These are phyloP conservation scores for Tokudaia muenninki DNA, from an alignment of 2,797 vertebrate genomes.

Conservation along the genomic window DNA sequence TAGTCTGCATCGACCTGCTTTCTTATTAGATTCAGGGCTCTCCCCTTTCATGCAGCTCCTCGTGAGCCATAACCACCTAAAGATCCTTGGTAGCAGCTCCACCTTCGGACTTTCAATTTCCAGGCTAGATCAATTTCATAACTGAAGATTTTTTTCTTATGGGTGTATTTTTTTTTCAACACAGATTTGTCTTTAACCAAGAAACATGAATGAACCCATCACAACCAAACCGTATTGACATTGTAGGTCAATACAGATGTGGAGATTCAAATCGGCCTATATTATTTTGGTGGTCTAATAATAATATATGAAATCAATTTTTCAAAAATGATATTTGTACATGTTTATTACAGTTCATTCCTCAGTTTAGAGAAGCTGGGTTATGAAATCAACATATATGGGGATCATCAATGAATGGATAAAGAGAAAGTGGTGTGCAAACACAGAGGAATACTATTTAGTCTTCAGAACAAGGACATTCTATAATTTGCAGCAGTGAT, in stretches of 20 bases:
- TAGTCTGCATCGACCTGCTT: neutral
- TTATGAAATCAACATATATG: neutral
- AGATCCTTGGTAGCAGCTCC: neutral
- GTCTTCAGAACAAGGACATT: neutral
- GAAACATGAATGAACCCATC: neutral
- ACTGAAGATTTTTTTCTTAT: neutral
- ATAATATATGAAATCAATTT: neutral
- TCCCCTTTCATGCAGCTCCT: neutral
- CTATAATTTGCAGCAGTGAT: neutral
- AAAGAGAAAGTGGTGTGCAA: neutral
- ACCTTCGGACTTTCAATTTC: conserved; percentile 34
- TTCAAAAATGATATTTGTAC: neutral
- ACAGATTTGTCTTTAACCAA: neutral
- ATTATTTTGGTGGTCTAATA: neutral
- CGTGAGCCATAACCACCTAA: neutral
- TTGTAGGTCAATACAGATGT: neutral
- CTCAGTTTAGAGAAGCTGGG: neutral
- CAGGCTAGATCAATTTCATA: neutral
- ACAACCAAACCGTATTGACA: neutral
- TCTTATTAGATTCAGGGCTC: neutral
- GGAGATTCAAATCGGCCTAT: neutral
- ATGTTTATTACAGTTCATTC: neutral
- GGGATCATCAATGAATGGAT: neutral
- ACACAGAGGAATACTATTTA: neutral
- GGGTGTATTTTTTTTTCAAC: conserved; percentile 12